Evolutionary conservation across 2,113 vertebrate genomes (phyloP), one percentile per base, ranked within the genome.

Genomic region (Choloepus hoffmanni): DNA sequence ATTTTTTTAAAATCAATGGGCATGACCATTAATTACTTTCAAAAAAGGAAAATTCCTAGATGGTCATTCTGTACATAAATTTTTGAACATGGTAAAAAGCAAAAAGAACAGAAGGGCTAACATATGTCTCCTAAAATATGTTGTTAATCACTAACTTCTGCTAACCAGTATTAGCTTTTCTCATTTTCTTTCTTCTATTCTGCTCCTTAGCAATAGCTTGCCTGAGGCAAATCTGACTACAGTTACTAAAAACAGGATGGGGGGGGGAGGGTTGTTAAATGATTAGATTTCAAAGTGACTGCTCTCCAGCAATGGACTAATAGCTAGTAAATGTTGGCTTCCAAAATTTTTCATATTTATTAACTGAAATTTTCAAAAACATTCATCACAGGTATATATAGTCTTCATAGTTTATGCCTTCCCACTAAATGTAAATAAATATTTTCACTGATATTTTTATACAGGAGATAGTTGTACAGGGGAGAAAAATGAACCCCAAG

Each of bases 261-360:
- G 7, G 48, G n/a, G 33, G 21, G 72, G 33, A 45, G 23, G 36
- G 36, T 36, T 36, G 86, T 79, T 36, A 79, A 36, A 81, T 26
- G 18, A 90, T 85, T 0, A 91, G 63, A 86, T 62, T 91, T 86
- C 67, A 94, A 94, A 90, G 89, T 77, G 60, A 55, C 14, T 92
- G 36, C 36, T 92, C 48, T 45, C n/a, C 23, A 19, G 48, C 45
- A 73, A 50, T n/a, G 23, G 58, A 91, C 67, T 62, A 85, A 85
- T 63, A 95, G 78, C 15, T 72, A 43, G n/a, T 91, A 91, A 85
- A 84, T 85, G 73, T 3, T 21, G 43, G 28, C 67, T 36, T 95
- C 72, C 28, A 85, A 85, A 95, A 72, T 33, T 85, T 1, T 78
- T 53, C 18, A 53, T 91, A 79, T n/a, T 40, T 77, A 62, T 45